Conservation (phyloP, 2,888 invertebrate genomes). For the Acanthosepion lycidas region DNA sequence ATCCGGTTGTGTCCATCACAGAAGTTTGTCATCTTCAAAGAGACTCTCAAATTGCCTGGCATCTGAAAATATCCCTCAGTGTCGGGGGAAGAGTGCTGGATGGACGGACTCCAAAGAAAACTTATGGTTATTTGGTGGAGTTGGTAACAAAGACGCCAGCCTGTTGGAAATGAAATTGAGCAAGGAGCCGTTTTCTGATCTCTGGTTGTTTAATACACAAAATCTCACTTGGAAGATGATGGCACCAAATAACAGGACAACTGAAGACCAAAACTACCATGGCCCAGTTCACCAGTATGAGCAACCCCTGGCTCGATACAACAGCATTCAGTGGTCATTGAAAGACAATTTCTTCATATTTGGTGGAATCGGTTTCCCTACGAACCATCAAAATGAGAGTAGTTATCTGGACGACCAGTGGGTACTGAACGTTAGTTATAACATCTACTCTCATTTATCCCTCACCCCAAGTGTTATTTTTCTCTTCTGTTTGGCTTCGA, state of each 20-base stretch:
- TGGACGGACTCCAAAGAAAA: slow-evolving; percentile 59
- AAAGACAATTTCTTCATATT: slow-evolving; percentile 41
- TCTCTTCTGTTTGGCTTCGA: slow-evolving; percentile 23
- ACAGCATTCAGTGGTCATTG: slow-evolving; percentile 33
- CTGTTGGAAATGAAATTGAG: not conserved
- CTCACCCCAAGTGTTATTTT: slow-evolving; percentile 24
- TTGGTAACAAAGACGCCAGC: slow-evolving; percentile 53
- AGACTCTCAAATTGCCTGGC: not conserved
- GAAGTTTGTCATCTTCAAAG: slow-evolving; percentile 2
- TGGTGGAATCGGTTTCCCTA: slow-evolving; percentile 1
- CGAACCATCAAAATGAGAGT: not conserved
- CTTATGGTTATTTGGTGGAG: slow-evolving; percentile 68
- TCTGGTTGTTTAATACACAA: slow-evolving; percentile 23
- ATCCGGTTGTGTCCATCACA: slow-evolving; percentile 52
- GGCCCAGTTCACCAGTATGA: not conserved
- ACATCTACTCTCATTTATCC: no score
- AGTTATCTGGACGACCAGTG: slow-evolving; percentile 39
- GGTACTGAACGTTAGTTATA: slow-evolving; percentile 38
- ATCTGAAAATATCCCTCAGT: slow-evolving; percentile 55
- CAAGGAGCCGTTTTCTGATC: not conserved
- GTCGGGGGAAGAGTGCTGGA: slow-evolving; percentile 58
- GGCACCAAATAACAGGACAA: not conserved
- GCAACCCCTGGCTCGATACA: not conserved
- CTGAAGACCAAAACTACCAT: not conserved
- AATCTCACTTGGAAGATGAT: slow-evolving; percentile 42